Evolutionary conservation across 1,140 invertebrate species (phyloP), one percentile per base, ranked within the genome.

Genomic region (Nautilus pompilius): DNA sequence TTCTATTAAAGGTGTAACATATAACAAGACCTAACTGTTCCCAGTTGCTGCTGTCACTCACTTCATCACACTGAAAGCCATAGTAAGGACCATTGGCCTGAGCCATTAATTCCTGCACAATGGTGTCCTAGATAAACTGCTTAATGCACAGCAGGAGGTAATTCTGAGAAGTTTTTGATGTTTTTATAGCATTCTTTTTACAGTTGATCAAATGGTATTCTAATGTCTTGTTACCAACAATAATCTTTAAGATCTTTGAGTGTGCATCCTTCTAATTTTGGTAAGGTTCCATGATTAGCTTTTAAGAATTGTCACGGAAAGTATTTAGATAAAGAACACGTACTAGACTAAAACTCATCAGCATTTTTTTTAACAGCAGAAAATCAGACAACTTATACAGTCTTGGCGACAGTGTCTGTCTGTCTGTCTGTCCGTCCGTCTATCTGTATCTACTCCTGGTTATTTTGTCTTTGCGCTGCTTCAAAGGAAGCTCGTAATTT

Each of bases 81-180:
- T 58, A 67, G 34, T 64, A 63, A 5, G 64, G 58, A 8, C 61
- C 64, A 41, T 61, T 53, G 41, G 41, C 22, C 45, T 72, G 62
- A 26, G 28, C 5, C 54, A 30, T 63, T 1, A 67, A 28, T 55
- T 69, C 55, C 26, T 65, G 10, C 2, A 67, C 51, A 46, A 69
- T 67, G 28, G 34, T 51, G 24, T 64, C 13, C 32, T 65, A 51
- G 29, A 69, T 69, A 15, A 36, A 67, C 28, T 34, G 28, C 56
- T 62, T 66, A 48, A 65, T 51, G 34, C 65, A 70, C 5, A 41
- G 15, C 3, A 66, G 36, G 1, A 69, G n/a, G 13, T 69, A 10
- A 55, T 67, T 69, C n/a, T 71, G 62, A n/a, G 58, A 54, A 15
- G 64, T 69, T 48, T 71, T 65, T n/a, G 65, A 69, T 17, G 53